These are phyloP conservation scores for Eristalis pertinax DNA, from an alignment of 2,888 invertebrate genomes.

Conservation along the genomic window DNA sequence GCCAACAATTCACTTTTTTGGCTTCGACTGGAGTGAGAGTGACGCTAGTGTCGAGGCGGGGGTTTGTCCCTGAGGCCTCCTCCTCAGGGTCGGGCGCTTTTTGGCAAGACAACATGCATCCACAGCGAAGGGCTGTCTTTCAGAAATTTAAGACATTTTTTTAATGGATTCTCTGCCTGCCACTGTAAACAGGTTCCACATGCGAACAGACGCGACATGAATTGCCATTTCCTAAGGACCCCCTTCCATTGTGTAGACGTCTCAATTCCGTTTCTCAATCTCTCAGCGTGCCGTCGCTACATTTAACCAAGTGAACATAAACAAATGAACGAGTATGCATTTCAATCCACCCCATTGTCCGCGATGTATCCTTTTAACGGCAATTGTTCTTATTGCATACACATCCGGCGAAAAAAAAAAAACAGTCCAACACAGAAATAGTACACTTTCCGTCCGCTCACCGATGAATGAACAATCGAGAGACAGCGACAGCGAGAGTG, in stretches of 20 bases:
- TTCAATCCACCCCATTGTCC: conserved; percentile 48
- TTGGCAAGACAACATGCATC: background rate
- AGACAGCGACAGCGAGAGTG: too few relatives aligned
- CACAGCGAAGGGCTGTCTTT: background rate
- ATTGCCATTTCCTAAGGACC: background rate
- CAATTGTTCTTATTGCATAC: conserved; percentile 32
- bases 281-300: background rate
- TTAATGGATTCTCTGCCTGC: background rate
- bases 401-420: background rate
- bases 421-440: conserved; percentile 12
- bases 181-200: background rate
- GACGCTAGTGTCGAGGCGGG: conserved; percentile 19
- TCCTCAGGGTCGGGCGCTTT: background rate
- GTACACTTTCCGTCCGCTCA: conserved; percentile 3
- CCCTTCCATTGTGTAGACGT: conserved; percentile 16
- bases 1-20: conserved; percentile 39
- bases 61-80: background rate
- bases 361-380: conserved; percentile 23
- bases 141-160: background rate
- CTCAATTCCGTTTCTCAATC: conserved; percentile 7
- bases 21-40: conserved; percentile 1
- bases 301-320: background rate
- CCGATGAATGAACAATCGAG: conserved; percentile 38
- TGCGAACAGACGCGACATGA: background rate
- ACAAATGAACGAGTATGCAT: conserved; percentile 40